phyloP scores from a whole-genome alignment of 92 coral and sea anemone species.

The Umimayanthus chanpuru region DNA sequence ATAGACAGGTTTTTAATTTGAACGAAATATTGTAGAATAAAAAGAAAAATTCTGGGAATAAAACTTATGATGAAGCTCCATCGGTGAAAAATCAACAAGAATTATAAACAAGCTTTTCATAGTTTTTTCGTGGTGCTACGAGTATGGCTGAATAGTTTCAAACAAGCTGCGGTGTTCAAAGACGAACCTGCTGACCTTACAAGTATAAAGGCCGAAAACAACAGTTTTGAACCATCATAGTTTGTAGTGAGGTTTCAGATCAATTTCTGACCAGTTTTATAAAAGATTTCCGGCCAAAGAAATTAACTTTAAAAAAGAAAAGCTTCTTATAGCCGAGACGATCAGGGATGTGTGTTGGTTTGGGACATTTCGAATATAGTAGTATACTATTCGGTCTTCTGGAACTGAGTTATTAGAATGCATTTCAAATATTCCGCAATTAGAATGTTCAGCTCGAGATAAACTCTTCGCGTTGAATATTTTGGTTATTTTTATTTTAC shows the following conservation, averaged over 20 bases:
- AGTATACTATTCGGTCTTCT: background rate
- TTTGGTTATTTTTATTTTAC: no score
- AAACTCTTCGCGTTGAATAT: background rate
- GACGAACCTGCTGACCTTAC: background rate
- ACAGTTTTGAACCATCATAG: background rate
- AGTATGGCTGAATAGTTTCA: background rate
- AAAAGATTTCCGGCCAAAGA: no score
- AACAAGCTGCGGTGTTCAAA: no score
- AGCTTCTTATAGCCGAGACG: background rate
- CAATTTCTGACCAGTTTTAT: background rate
- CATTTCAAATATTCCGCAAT: background rate
- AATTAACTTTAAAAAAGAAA: no score
- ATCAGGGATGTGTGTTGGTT: background rate
- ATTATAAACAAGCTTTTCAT: background rate
- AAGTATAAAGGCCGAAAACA: background rate
- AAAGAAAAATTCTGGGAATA: background rate
- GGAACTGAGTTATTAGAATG: background rate
- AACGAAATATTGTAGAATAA: no score
- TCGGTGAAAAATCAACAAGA: background rate
- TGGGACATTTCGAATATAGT: no score
- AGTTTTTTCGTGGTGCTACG: background rate
- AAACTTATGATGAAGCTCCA: background rate
- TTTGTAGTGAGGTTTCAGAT: background rate
- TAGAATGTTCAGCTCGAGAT: background rate
- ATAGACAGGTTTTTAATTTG: background rate